Percentiles rank a stretch among this genome's conserved stretches.
Evolutionary conservation across 2,888 invertebrate genomes (phyloP).

Genomic region (Diadromus collaris): DNA sequence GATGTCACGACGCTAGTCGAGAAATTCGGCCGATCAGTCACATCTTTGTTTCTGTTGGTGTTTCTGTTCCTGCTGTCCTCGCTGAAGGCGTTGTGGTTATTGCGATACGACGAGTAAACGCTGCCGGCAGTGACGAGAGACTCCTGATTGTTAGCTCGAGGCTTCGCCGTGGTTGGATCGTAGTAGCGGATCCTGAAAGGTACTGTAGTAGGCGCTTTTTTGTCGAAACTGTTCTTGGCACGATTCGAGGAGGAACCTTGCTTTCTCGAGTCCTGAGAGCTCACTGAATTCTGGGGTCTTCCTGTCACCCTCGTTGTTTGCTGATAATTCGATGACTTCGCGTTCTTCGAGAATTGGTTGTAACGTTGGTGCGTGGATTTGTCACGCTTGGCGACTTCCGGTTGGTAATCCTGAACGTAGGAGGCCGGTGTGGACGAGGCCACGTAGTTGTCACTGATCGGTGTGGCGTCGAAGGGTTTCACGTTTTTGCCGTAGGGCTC

Average conservation of each 20-base stretch:
- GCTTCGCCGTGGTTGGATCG: slow-evolving; percentile 65
- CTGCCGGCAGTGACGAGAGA: slow-evolving; percentile 71
- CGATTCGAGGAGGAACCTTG: slow-evolving; percentile 14
- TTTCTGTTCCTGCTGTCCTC: slow-evolving; percentile 14
- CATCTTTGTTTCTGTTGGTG: slow-evolving; percentile 15
- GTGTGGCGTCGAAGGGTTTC: slow-evolving; percentile 80
- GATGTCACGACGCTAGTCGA: slow-evolving; percentile 44
- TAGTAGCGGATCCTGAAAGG: slow-evolving; percentile 74
- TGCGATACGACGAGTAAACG: slow-evolving; percentile 69
- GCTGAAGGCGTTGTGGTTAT: slow-evolving; percentile 63
- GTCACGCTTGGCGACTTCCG: slow-evolving; percentile 1
- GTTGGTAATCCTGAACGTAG: slow-evolving; percentile 62
- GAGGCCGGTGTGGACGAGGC: slow-evolving; percentile 76
- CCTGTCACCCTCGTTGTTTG: not conserved
- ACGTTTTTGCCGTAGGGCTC: slow-evolving; percentile 81
- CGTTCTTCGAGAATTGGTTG: slow-evolving; percentile 20
- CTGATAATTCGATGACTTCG: not conserved
- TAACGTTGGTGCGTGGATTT: slow-evolving; percentile 27
- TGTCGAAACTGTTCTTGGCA: slow-evolving; percentile 28
- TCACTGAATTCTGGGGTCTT: slow-evolving; percentile 52
- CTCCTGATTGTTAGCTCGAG: slow-evolving; percentile 59
- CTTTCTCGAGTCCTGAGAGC: slow-evolving; percentile 35
- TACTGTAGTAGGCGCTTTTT: slow-evolving; percentile 65
- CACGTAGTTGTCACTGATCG: slow-evolving; percentile 76
- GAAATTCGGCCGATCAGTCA: slow-evolving; percentile 58